Evolutionary conservation across 2,888 invertebrate species (phyloP), one percentile per base, ranked within the genome.

Genomic region (Ditula angustiorana): DNA sequence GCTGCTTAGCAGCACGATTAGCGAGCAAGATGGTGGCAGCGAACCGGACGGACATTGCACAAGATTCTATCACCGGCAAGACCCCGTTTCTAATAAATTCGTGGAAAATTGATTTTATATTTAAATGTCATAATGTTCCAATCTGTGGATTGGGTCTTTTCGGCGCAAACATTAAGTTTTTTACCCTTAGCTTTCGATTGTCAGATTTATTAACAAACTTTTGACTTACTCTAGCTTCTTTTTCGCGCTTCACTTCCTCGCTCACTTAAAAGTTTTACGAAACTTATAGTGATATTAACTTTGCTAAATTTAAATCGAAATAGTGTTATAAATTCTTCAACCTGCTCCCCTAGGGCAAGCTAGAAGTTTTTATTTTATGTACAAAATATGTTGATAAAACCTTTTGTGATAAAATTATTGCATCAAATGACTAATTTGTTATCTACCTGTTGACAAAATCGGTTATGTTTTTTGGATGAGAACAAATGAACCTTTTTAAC

Each of bases 191-290:
- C 24, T 21, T 26, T 46, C 35, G 46, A 55, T 55, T 44, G 53
- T 47, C 55, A 47, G 46, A 37, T 55, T 61, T 61, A 61, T 61
- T 47, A 47, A 50, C n/a, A 61, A 61, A 61, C 19, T 61, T 61
- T 55, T 30, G 10, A 47, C 21, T 46, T 60, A 11, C 5, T 13
- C 5, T 41, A 41, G 16, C n/a, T 59, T 61, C 35, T 61, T 55
- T 30, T 61, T 47, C 35, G 26, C 19, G n/a, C 26, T 35, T 11
- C 23, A n/a, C 24, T 61, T 35, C 35, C 24, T 26, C 7, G 10
- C 28, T 28, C 33, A 16, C 44, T 24, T 53, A 33, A 35, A 53
- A 55, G 21, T 59, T 58, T 59, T 16, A n/a, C n/a, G 19, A 3
- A 58, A 49, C 30, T 55, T 55, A 55, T 26, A 44, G 28, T 28